Evolutionary conservation across 2,797 vertebrate species (phyloP).

Genomic region (Cirrhinus mrigala): DNA sequence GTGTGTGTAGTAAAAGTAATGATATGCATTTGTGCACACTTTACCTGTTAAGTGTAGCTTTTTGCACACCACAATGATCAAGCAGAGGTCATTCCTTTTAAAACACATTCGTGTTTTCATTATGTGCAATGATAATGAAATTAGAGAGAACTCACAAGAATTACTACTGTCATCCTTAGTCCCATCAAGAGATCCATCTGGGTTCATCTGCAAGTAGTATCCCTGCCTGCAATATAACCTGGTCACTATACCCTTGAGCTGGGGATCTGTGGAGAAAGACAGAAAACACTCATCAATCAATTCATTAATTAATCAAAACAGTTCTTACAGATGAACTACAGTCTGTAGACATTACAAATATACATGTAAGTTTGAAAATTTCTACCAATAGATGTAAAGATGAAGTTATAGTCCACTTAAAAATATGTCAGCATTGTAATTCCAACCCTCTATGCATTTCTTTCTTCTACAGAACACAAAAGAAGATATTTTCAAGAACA

Average conservation of each 20-base stretch:
- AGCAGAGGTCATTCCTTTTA: background rate
- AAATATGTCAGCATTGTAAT: background rate
- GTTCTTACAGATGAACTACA: background rate
- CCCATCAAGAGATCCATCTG: constrained; percentile 99
- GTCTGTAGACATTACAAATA: background rate
- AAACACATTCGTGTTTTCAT: background rate
- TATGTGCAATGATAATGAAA: background rate
- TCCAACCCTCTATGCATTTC: background rate
- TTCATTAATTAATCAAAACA: background rate
- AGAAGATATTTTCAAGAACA: background rate
- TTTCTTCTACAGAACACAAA: background rate
- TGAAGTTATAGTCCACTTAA: background rate
- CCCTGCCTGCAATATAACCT: constrained; percentile 99
- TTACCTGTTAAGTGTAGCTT: background rate
- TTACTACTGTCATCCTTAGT: constrained; percentile 99
- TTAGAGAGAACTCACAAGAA: constrained; percentile 86
- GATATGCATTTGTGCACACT: constrained; percentile 9
- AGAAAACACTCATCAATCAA: constrained; percentile 33
- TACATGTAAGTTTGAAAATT: background rate
- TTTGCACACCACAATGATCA: background rate
- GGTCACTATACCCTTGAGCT: constrained; percentile 99
- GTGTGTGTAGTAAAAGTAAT: constrained; percentile 20
- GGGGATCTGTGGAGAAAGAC: constrained; percentile 91
- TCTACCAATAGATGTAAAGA: background rate
- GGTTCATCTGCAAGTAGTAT: constrained; percentile 99